Evolutionary conservation across 2,113 vertebrate genomes (phyloP).

Genomic region (Dasyurus viverrinus): DNA sequence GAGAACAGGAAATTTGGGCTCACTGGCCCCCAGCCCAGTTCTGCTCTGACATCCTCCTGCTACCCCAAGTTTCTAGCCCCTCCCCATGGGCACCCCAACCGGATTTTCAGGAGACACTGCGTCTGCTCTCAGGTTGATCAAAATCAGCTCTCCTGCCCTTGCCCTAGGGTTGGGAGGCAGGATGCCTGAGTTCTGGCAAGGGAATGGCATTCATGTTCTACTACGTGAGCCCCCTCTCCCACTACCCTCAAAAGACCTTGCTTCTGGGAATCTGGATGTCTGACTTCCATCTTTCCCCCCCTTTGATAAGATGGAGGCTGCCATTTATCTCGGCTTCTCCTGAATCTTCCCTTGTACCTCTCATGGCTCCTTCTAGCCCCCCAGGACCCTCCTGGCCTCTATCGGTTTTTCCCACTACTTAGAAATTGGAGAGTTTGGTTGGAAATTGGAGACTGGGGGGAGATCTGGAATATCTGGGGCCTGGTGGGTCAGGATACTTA

Average conservation of each 20-base stretch:
- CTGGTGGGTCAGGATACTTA: not conserved
- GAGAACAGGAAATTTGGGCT: constrained; percentile 45
- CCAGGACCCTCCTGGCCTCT: not conserved
- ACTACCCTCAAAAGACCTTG: not conserved
- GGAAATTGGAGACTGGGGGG: not conserved
- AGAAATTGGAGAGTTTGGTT: not conserved
- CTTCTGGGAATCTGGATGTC: not conserved
- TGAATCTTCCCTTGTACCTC: not conserved
- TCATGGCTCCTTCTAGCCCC: not conserved
- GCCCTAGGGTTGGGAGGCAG: constrained; percentile 69
- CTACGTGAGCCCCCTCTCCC: not conserved
- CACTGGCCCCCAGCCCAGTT: constrained; percentile 50
- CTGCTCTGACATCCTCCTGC: constrained; percentile 36
- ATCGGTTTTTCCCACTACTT: not conserved
- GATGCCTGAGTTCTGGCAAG: constrained; percentile 22
- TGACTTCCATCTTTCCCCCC: not conserved
- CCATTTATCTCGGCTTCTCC: not conserved
- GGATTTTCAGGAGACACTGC: constrained; percentile 78
- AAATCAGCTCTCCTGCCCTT: constrained; percentile 66
- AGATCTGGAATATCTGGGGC: not conserved
- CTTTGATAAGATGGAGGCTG: not conserved
- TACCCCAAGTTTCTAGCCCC: constrained; percentile 27
- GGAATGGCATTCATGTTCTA: not conserved
- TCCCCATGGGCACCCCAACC: constrained; percentile 66
- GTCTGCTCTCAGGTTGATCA: constrained; percentile 58